phyloP scores from a whole-genome alignment of 2,797 vertebrate species.

The Rhadinocentrus ornatus region DNA sequence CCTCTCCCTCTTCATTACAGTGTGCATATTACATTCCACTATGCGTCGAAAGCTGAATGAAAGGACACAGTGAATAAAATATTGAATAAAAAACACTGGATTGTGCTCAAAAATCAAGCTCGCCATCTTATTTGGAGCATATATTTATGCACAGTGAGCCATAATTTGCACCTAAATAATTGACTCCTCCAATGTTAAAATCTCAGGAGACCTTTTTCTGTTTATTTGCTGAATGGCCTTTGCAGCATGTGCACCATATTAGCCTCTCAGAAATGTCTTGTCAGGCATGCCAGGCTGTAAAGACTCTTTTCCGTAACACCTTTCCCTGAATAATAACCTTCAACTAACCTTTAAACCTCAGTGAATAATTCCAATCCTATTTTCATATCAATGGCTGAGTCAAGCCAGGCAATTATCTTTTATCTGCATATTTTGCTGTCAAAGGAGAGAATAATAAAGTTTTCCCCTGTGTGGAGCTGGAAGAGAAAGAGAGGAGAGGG shows the following conservation, averaged over 20 bases:
- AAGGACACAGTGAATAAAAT: constrained; percentile 65
- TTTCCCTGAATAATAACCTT: constrained; percentile 91
- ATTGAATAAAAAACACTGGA: constrained; percentile 57
- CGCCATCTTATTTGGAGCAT: constrained; percentile 75
- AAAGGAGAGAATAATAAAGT: constrained; percentile 92
- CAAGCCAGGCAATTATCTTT: constrained; percentile 98
- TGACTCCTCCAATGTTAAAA: constrained; percentile 89
- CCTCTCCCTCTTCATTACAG: constrained; percentile 69
- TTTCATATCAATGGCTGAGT: constrained; percentile 98
- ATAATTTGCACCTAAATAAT: constrained; percentile 93
- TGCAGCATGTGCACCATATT: constrained; percentile 87
- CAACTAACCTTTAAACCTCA: constrained; percentile 96
- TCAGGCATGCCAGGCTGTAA: constrained; percentile 81
- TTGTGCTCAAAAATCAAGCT: constrained; percentile 62
- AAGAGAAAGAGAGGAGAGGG: constrained; percentile 64
- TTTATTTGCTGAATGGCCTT: constrained; percentile 85
- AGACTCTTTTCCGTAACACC: constrained; percentile 73
- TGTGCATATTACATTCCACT: constrained; percentile 70
- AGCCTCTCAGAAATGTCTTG: constrained; percentile 89
- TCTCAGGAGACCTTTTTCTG: constrained; percentile 85
- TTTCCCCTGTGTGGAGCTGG: constrained; percentile 88
- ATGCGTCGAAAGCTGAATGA: constrained; percentile 60
- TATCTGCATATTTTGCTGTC: constrained; percentile 93
- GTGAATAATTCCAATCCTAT: constrained; percentile 97
- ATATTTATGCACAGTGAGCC: constrained; percentile 74